Percentiles rank a stretch among this genome's conserved stretches.
Conservation (phyloP, 2,888 invertebrate species). For the Brachyopa scutellaris region DNA sequence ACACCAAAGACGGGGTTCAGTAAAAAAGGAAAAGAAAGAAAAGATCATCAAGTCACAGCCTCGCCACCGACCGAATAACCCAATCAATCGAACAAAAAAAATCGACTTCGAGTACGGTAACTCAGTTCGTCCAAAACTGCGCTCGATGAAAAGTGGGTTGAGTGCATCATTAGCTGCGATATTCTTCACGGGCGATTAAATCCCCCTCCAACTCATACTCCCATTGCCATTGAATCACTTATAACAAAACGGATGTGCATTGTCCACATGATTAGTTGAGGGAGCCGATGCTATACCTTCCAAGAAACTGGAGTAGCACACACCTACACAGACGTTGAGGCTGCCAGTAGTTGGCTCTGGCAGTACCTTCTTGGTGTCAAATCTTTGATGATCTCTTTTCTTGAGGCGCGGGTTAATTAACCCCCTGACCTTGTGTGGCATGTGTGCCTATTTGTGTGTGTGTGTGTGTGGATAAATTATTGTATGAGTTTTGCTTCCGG, state of each 20-base stretch:
- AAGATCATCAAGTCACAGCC: constrained; percentile 29
- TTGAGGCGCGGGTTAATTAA: constrained; percentile 70
- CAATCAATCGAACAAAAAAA: constrained; percentile 64
- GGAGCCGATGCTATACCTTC: constrained; percentile 34
- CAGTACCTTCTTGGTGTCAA: constrained; percentile 62
- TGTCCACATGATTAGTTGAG: constrained; percentile 69
- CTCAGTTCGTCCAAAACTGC: constrained; percentile 41
- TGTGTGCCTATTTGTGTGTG: neutral
- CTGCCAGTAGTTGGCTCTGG: constrained; percentile 41
- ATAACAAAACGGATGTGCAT: constrained; percentile 71
- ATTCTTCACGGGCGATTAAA: constrained; percentile 66
- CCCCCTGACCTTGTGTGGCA: constrained; percentile 67
- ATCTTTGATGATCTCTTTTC: constrained; percentile 71
- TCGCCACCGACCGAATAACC: constrained; percentile 25
- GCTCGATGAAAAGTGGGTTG: constrained; percentile 68
- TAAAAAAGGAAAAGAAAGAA: neutral
- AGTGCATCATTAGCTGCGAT: constrained; percentile 68
- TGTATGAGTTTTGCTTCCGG: constrained; percentile 56
- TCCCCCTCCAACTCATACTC: constrained; percentile 40
- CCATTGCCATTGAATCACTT: constrained; percentile 59
- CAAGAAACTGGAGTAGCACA: constrained; percentile 70
- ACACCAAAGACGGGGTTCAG: neutral
- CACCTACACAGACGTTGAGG: constrained; percentile 23
- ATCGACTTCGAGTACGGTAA: constrained; percentile 26
- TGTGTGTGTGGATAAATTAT: constrained; percentile 31